Evolutionary conservation across 2,888 invertebrate genomes (phyloP).

Genomic region (Patella pellucida): DNA sequence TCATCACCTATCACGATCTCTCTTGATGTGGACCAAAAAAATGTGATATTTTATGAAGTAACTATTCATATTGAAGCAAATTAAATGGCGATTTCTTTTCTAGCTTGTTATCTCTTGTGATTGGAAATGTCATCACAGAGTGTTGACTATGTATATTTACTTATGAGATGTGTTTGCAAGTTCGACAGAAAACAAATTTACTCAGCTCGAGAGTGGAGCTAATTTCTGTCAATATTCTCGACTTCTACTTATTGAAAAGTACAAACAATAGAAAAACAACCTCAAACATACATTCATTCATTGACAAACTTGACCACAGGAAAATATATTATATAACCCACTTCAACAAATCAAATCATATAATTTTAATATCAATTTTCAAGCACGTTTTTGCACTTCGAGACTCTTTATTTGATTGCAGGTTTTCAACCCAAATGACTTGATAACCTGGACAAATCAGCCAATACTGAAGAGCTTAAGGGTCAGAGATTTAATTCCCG

Average conservation of each 20-base stretch:
- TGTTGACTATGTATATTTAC: conserved; percentile 25
- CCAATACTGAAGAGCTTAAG: too few species aligned
- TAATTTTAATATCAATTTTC: background rate
- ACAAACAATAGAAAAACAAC: conserved; percentile 22
- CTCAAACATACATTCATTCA: conserved; percentile 18
- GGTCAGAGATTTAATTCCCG: too few species aligned
- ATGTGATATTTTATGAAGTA: background rate
- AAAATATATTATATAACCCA: conserved; percentile 17
- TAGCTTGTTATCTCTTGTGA: conserved; percentile 22
- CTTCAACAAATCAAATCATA: background rate
- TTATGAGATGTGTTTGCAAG: conserved; percentile 25
- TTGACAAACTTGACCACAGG: conserved; percentile 8
- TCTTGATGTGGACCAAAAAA: too few species aligned
- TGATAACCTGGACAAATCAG: too few species aligned
- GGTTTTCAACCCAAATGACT: too few species aligned
- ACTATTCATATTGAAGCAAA: background rate
- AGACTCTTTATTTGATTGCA: too few species aligned
- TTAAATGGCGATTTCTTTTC: conserved; percentile 17
- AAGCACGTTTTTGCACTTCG: too few species aligned
- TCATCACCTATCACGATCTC: too few species aligned
- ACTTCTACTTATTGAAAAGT: conserved; percentile 18
- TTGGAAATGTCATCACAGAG: conserved; percentile 25
- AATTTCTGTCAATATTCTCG: conserved; percentile 27
- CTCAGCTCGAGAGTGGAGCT: conserved; percentile 24
- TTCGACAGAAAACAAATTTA: conserved; percentile 29